phyloP scores from a whole-genome alignment of 2,113 vertebrate genomes.

The Promerops cafer region DNA sequence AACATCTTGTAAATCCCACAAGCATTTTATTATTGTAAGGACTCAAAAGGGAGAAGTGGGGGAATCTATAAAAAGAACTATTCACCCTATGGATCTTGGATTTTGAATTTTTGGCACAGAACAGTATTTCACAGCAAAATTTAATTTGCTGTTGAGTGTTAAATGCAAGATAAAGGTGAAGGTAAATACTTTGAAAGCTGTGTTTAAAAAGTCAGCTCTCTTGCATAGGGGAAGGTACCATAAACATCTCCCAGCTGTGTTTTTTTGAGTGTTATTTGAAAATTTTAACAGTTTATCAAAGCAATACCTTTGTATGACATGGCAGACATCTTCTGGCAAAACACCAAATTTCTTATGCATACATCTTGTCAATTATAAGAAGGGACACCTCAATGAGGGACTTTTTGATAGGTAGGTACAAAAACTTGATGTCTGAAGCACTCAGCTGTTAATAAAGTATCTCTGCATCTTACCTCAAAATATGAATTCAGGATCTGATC shows the following conservation, averaged over 20 bases:
- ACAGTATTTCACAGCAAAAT: not conserved
- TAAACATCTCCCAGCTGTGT: constrained; percentile 31
- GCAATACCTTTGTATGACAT: not conserved
- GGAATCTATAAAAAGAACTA: constrained; percentile 20
- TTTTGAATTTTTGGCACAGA: not conserved
- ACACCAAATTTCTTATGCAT: not conserved
- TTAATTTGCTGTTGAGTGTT: constrained; percentile 44
- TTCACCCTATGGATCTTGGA: not conserved
- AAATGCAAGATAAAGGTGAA: constrained; percentile 50
- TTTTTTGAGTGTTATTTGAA: constrained; percentile 17
- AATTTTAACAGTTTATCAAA: constrained; percentile 22
- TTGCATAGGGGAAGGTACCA: constrained; percentile 1
- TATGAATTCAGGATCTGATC: not conserved
- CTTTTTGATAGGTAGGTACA: not conserved
- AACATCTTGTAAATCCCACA: constrained; percentile 31
- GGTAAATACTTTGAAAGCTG: constrained; percentile 38
- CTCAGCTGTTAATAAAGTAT: not conserved
- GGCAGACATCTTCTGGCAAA: not conserved
- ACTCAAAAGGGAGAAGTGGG: not conserved
- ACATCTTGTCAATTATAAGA: not conserved
- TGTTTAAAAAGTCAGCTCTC: constrained; percentile 1
- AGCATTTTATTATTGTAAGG: constrained; percentile 39
- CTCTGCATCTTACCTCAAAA: not conserved
- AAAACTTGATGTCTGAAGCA: not conserved
- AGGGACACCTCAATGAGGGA: not conserved